These are phyloP conservation scores for Mus spretus DNA, from an alignment of 2,797 vertebrate species.

Conservation along the genomic window DNA sequence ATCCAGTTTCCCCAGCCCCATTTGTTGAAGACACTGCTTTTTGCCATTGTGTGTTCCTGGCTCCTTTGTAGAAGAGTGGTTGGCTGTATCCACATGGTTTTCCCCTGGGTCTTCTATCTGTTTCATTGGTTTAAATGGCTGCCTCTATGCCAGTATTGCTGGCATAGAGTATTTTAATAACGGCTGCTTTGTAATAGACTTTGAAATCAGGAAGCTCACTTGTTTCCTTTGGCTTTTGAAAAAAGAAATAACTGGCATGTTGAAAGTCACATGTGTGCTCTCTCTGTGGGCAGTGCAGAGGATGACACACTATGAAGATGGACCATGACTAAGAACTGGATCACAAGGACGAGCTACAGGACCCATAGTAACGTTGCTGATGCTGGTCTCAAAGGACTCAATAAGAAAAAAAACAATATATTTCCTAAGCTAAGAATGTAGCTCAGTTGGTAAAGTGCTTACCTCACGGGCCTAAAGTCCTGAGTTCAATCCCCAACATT, in stretches of 20 bases:
- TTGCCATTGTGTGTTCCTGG: background rate
- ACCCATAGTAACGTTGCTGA: background rate
- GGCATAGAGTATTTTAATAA: background rate
- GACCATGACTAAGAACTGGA: background rate
- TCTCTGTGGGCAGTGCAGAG: background rate
- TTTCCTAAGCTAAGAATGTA: background rate
- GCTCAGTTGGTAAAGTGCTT: background rate
- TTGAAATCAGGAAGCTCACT: constrained; percentile 14
- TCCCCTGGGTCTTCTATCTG: background rate
- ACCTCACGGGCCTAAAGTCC: background rate
- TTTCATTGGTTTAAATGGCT: background rate
- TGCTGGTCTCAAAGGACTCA: background rate
- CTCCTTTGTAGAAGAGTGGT: background rate
- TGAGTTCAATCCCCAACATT: background rate
- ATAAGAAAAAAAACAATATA: background rate
- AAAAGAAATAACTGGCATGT: background rate
- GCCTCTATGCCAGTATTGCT: background rate
- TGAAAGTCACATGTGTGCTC: background rate
- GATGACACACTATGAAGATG: background rate
- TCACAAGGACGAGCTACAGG: background rate
- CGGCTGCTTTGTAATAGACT: background rate
- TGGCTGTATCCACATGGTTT: background rate
- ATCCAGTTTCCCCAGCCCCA: background rate
- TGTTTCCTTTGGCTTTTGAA: background rate
- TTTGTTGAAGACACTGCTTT: background rate